Evolutionary conservation across 2,888 invertebrate species (phyloP), one percentile per base, ranked within the genome.

Genomic region (Aspidiotus destructor): DNA sequence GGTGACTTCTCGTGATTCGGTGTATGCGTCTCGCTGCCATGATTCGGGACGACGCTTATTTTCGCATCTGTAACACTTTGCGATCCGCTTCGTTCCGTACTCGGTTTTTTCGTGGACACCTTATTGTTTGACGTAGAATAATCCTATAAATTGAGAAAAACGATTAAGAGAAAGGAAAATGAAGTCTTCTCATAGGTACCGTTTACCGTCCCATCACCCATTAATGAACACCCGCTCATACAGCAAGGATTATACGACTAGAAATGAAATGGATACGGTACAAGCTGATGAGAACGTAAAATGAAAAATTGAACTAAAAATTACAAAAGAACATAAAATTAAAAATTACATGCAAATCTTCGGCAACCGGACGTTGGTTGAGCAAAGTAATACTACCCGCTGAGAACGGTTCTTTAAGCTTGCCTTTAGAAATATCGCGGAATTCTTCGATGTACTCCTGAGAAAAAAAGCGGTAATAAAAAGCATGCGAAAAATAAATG

Each of bases 371-470:
- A 75, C 93, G 86, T 80, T 94, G 94, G 84, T 94, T 92, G 81
- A 95, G 92, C 78, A 95, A 85, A 75, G 92, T 93, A 81, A 95
- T 94, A 79, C 88, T 88, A 74, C 92, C 92, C 76, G 92, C 89
- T 75, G 92, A 91, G 74, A 92, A 84, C 75, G 91, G 88, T 81
- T 92, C 92, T 85, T 92, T 92, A 75, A 89, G 89, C 82, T 91
- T 92, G 78, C 92, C 91, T 82, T 92, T 93, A 78, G 92, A 89
- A 82, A 95, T 95, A 83, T 94, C 94, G 77, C 94, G 86, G 83
- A 95, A 94, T 82, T 94, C 94, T 83, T 95, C 94, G 75, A 91
- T 92, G 83, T 94, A 94, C 82, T 94, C 94, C 94, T 94, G 84
- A 75, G 78, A 80, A 77, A 77, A 77, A 78, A 71, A 71, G 67